Conservation (phyloP, 2,797 vertebrate species). For the Gadopsis marmoratus region DNA sequence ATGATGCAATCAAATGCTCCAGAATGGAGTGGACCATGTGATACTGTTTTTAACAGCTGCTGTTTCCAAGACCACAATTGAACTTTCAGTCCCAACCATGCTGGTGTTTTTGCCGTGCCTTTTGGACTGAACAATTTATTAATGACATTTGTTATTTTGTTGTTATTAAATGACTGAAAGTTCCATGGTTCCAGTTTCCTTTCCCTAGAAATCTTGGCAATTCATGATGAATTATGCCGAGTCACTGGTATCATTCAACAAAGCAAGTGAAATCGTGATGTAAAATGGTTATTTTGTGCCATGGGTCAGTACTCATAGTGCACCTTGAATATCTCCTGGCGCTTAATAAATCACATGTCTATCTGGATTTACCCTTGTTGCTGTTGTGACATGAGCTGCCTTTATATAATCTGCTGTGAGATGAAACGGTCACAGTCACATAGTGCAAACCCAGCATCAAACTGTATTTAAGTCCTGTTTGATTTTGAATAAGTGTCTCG, state of each 20-base stretch:
- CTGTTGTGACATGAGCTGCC: not conserved
- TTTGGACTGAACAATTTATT: not conserved
- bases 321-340: not conserved
- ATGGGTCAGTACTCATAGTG: not conserved
- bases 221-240: not conserved
- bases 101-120: not conserved
- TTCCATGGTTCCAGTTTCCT: not conserved
- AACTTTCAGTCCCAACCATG: not conserved
- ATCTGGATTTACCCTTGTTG: not conserved
- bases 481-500: not conserved
- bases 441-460: no score
- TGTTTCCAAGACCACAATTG: not conserved
- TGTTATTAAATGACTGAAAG: not conserved
- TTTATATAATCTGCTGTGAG: constrained; percentile 16
- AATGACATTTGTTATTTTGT: not conserved
- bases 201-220: not conserved
- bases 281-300: not conserved
- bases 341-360: not conserved
- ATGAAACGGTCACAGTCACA: constrained; percentile 1
- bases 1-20: not conserved
- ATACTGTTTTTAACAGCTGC: not conserved
- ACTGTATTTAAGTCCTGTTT: no score
- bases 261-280: not conserved
- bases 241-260: not conserved
- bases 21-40: not conserved